Percentiles rank a stretch among this genome's conserved stretches.
Conservation (phyloP, 2,888 invertebrate species). For the Eurois occulta region DNA sequence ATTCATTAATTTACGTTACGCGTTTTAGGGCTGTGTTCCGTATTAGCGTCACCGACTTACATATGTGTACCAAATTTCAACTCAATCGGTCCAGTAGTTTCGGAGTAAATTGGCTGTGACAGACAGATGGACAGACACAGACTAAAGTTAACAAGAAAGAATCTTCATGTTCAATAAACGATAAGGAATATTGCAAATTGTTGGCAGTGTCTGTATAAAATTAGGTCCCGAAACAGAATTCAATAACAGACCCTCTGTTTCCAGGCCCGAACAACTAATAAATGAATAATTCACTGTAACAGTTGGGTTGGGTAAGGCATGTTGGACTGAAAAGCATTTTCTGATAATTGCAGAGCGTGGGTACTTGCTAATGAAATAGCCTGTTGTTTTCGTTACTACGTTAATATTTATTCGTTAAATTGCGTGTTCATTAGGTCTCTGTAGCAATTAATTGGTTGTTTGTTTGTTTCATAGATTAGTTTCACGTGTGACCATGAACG, state of each 20-base stretch:
- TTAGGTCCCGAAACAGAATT: constrained; percentile 22
- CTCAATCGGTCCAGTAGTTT: too few species aligned
- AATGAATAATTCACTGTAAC: constrained; percentile 48
- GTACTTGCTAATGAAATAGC: constrained; percentile 32
- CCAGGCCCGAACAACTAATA: constrained; percentile 12
- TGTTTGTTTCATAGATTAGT: constrained; percentile 19
- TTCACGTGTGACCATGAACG: constrained; percentile 4
- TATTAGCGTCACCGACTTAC: too few species aligned
- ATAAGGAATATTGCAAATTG: constrained; percentile 9
- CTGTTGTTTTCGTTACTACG: constrained; percentile 28
- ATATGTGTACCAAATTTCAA: too few species aligned
- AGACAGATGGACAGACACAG: too few species aligned
- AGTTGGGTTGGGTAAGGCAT: constrained; percentile 34
- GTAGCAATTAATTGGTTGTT: constrained; percentile 11
- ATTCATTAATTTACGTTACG: too few species aligned
- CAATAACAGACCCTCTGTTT: constrained; percentile 31
- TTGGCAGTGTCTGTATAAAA: background rate
- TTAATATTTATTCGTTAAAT: constrained; percentile 19
- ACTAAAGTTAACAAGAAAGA: background rate
- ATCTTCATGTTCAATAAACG: constrained; percentile 10
- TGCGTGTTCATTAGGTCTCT: constrained; percentile 28
- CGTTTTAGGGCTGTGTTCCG: too few species aligned
- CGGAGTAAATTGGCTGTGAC: too few species aligned
- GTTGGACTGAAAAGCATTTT: constrained; percentile 28
- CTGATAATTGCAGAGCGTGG: constrained; percentile 41